These are phyloP conservation scores for Eustalomyia histrio DNA, from an alignment of 2,888 invertebrate genomes.

Conservation along the genomic window DNA sequence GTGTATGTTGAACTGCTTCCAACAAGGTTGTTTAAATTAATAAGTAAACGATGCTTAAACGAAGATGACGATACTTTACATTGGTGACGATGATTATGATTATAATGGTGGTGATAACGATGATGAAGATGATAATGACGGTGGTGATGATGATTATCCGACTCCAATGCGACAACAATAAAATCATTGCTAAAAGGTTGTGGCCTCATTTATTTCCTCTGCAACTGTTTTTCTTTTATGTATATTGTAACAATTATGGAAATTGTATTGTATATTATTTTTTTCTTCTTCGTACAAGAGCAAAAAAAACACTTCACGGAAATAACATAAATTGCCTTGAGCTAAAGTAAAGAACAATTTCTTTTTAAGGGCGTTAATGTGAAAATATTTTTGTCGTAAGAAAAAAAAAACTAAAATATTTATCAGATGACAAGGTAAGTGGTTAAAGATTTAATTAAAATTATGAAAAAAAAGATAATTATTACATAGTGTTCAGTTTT, in stretches of 20 bases:
- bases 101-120: too few relatives aligned
- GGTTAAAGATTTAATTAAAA: slow-evolving; percentile 36
- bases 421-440: slow-evolving; percentile 14
- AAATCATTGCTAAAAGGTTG: slow-evolving; percentile 39
- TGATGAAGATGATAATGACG: neutral
- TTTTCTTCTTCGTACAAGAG: neutral
- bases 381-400: neutral
- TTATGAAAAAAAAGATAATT: too few relatives aligned
- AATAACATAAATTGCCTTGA: slow-evolving; percentile 19
- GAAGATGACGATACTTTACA: slow-evolving; percentile 35
- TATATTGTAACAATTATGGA: neutral
- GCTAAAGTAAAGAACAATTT: slow-evolving; percentile 16
- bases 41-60: slow-evolving; percentile 57
- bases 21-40: slow-evolving; percentile 61
- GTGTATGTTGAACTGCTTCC: slow-evolving; percentile 33
- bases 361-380: slow-evolving; percentile 19
- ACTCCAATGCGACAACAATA: neutral
- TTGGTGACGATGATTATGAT: slow-evolving; percentile 27
- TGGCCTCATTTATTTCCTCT: slow-evolving; percentile 49
- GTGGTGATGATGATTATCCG: neutral
- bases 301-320: neutral
- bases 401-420: slow-evolving; percentile 3
- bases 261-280: neutral
- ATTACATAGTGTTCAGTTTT: too few relatives aligned
- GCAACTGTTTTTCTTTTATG: slow-evolving; percentile 17